Base-by-base conservation (phyloP, 2,113 vertebrate species). In the Zosterops hypoxanthus region DNA sequence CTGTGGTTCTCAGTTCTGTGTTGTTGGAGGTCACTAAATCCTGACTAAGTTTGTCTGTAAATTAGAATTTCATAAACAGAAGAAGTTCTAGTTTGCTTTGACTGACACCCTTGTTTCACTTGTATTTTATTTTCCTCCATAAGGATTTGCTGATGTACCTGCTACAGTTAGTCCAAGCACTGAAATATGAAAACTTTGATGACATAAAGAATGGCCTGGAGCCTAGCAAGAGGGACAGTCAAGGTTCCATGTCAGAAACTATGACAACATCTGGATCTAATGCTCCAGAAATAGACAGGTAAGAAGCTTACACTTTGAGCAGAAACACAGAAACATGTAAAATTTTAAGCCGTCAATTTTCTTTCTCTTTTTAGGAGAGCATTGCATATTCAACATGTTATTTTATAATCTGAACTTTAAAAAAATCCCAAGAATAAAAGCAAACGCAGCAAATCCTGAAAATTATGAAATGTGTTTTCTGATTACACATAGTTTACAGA, bases 61-160 rank as follows among this genome's bases (percentile, higher is more conserved):
- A 52, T n/a, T 6, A 42, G 28, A 72, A 17, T 68, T 90, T 39
- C 39, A 9, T 50, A 79, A 55, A 52, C 2, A 10, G 14, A 6
- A 1, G 3, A 33, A 50, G 13, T 33, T 44, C 2, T 70, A 14
- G 5, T 56, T 31, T 50, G 8, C 29, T 88, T 60, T 75, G 11
- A 36, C 19, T 56, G 22, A 53, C 8, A 3, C 2, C 2, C 3
- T 78, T 26, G 26, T 23, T 39, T 89, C 2, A n/a, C 14, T n/a
- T 79, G 59, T 34, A 8, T 22, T 19, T 78, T 88, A 86, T 64
- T 44, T 47, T 36, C 22, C 29, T 94, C 9, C 50, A 13, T 33
- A 20, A 99, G 99, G 99, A 99, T 97, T 98, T 99, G 80, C 97
- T 99, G 91, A 99, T 99, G 99, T 99, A 99, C 95, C 97, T 99